Base-by-base conservation (phyloP, 2,888 invertebrate species). In the Bhutanitis thaidina region DNA sequence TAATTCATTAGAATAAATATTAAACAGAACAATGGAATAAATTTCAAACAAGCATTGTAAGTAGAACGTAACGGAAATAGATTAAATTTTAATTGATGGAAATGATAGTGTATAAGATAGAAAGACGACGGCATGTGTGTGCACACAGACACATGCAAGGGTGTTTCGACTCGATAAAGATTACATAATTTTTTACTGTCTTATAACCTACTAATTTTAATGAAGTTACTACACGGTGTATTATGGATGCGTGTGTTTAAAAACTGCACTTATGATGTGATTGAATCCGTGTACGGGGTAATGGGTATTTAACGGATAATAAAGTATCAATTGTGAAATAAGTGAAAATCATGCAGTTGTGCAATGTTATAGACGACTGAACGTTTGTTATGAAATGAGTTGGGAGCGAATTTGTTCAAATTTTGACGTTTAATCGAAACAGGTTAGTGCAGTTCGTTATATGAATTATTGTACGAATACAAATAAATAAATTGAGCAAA, bases 21-120 rank as follows among this genome's bases (percentile, higher is more conserved):
- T n/a, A n/a, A n/a, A n/a, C n/a, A n/a, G n/a, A n/a, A n/a, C n/a
- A n/a, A n/a, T n/a, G n/a, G n/a, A n/a, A n/a, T n/a, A n/a, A 32
- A 32, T 44, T 50, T 50, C 39, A 32, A 43, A 39, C 44, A 39
- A 39, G 9, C 15, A 38, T 43, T 32, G 38, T 34, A 38, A 39
- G 9, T 29, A 25, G 25, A 32, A 13, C 43, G 49, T 25, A 20
- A n/a, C 43, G 49, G 43, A 43, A 43, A 49, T 12, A 9, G 5
- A 20, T 4, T 20, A 4, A 20, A 20, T 20, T 20, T 4, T 20
- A 20, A n/a, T n/a, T n/a, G n/a, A n/a, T n/a, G n/a, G n/a, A n/a
- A n/a, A n/a, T n/a, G n/a, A n/a, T n/a, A n/a, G n/a, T n/a, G n/a
- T n/a, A n/a, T n/a, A n/a, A n/a, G n/a, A n/a, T n/a, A n/a, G n/a